Conservation (phyloP, 2,797 vertebrate genomes). For the Cynopterus sphinx region DNA sequence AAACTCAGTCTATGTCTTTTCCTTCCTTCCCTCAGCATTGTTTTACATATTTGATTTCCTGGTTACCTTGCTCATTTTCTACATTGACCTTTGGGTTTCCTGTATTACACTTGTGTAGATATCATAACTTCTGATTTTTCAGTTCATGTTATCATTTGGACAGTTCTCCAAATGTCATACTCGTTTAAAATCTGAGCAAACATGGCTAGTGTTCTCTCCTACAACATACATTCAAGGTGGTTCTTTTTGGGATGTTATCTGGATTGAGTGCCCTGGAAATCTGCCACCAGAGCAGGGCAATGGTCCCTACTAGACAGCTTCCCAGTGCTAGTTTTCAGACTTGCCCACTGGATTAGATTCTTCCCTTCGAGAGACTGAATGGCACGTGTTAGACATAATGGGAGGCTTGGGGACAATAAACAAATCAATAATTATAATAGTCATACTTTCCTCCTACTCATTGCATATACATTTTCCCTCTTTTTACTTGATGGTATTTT, state of each 20-base stretch:
- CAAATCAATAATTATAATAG: not conserved
- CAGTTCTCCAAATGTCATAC: not conserved
- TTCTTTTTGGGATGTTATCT: not conserved
- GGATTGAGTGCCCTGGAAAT: not conserved
- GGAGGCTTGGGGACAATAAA: not conserved
- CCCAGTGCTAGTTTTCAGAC: not conserved
- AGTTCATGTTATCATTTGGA: constrained; percentile 31
- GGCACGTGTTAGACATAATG: not conserved
- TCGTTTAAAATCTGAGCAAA: not conserved
- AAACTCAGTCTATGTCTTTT: not conserved
- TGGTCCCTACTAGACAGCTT: not conserved
- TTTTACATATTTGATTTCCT: constrained; percentile 18
- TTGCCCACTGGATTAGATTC: not conserved
- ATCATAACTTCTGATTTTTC: constrained; percentile 37
- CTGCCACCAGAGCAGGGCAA: not conserved
- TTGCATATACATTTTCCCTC: not conserved
- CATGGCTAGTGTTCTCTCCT: not conserved
- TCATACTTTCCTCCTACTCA: not conserved
- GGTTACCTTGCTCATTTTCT: not conserved
- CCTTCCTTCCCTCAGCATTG: not conserved
- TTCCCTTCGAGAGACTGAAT: not conserved
- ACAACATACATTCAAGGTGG: not conserved
- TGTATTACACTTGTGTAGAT: not conserved
- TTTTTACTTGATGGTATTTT: not conserved
- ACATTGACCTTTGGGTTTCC: constrained; percentile 18